phyloP scores from a whole-genome alignment of 64 coral and sea anemone genomes.

The Actinia tenebrosa region DNA sequence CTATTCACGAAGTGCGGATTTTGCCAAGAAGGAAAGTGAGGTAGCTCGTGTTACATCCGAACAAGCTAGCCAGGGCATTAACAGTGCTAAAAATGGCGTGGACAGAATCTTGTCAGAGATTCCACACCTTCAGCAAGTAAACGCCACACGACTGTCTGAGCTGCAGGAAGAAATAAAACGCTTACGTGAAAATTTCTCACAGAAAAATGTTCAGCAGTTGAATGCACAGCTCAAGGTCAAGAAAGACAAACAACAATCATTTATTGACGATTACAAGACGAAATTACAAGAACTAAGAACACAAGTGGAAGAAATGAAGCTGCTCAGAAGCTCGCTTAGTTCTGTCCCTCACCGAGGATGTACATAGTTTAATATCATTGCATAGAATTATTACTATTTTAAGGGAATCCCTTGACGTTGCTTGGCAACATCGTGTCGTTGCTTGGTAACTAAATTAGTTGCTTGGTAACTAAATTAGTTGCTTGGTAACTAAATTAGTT shows the following conservation, averaged over 20 bases:
- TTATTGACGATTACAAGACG: constrained; percentile 40
- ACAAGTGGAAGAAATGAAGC: constrained; percentile 64
- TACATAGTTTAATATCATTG: not conserved
- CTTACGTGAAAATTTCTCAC: constrained; percentile 36
- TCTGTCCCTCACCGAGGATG: not conserved
- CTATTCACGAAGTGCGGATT: constrained; percentile 37
- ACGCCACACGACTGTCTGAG: constrained; percentile 54
- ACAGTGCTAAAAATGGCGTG: constrained; percentile 15
- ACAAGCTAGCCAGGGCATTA: constrained; percentile 34
- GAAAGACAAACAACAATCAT: constrained; percentile 54
- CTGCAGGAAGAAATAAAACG: constrained; percentile 46
- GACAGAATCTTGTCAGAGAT: constrained; percentile 39
- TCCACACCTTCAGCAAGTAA: constrained; percentile 46
- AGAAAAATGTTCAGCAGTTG: constrained; percentile 36
- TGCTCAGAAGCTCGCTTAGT: constrained; percentile 38
- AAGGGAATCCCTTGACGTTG: not conserved
- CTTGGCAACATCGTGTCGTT: not conserved
- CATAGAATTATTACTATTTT: not conserved
- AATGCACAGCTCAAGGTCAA: constrained; percentile 42
- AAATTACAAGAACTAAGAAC: constrained; percentile 40
- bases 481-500: not conserved
- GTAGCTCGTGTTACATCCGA: constrained; percentile 32
- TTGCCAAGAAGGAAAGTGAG: constrained; percentile 24
- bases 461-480: no score
- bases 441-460: not conserved